Evolutionary conservation across 2,797 vertebrate genomes (phyloP), one percentile per base, ranked within the genome.

Genomic region (Clarias fuscus): DNA sequence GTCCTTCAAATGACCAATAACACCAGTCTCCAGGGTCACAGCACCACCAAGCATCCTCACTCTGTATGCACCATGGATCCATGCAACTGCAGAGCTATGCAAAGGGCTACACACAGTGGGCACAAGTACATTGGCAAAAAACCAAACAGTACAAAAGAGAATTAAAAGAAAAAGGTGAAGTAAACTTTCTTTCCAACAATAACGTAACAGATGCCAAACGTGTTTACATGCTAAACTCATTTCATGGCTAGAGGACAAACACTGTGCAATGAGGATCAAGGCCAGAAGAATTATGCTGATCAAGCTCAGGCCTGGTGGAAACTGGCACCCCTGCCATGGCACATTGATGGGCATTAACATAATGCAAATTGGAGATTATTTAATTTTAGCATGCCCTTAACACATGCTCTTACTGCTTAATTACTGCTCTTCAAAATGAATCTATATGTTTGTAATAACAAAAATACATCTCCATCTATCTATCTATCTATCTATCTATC

Each of bases 221-320:
- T 59, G 75, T 22, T 33, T 18, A 59, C 17, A 18, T 5, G 30
- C 75, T 13, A 10, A 18, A 33, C 8, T 33, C 4, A 33, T 5
- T 33, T 13, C 18, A 33, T 11, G 48, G 48, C n/a, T 10, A 33
- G 27, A 78, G 75, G 75, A 59, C 27, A 59, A 56, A 78, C 75
- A 58, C 8, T 59, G 53, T 59, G 27, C 15, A 58, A 59, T 4
- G 56, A 59, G 33, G 15, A 22, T 30, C 75, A 59, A 20, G 7
- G 27, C 75, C 56, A 59, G 27, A 78, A 22, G 56, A 78, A 78
- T 33, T 59, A 17, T 37, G 75, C 75, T 78, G 56, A 78, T 56
- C 24, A 56, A 76, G 73, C 48, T 76, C 48, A 17, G 53, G 75
- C 27, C 17, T 59, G 53, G 58, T 77, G 75, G 27, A 59, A 59